Evolutionary conservation across 2,113 vertebrate genomes (phyloP).

Genomic region (Rafetus swinhoei): DNA sequence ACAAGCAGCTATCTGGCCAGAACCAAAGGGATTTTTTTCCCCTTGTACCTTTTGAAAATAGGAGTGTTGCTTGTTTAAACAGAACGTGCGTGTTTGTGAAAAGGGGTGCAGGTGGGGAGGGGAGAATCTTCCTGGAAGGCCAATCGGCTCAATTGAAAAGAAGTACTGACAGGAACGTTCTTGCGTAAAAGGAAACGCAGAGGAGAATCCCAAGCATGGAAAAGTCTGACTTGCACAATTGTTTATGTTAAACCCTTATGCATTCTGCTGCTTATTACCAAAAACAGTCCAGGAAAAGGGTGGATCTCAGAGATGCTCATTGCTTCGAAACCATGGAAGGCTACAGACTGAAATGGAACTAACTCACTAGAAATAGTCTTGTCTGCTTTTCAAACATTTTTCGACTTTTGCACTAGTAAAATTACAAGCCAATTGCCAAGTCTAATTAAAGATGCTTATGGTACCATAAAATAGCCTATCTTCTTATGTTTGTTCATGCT

Average conservation of each 20-base stretch:
- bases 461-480: not conserved
- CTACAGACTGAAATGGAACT: not conserved
- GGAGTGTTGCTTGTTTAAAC: not conserved
- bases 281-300: not conserved
- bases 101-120: fast-evolving
- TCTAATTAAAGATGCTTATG: not conserved
- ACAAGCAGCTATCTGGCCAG: not conserved
- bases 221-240: not conserved
- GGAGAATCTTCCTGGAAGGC: not conserved
- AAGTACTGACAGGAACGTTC: not conserved
- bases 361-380: not conserved
- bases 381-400: not conserved
- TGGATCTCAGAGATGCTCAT: not conserved
- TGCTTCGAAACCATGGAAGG: not conserved
- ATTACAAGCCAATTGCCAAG: not conserved
- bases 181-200: not conserved
- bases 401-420: not conserved
- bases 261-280: not conserved
- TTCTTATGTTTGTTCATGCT: not conserved
- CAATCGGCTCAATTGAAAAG: not conserved
- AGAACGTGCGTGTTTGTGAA: not conserved
- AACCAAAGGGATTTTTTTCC: not conserved
- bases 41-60: not conserved
- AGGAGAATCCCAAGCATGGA: not conserved
- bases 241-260: not conserved